Percentiles rank a stretch among this genome's conserved stretches.
phyloP scores from a whole-genome alignment of 2,888 invertebrate species.

The Nomada fabriciana region DNA sequence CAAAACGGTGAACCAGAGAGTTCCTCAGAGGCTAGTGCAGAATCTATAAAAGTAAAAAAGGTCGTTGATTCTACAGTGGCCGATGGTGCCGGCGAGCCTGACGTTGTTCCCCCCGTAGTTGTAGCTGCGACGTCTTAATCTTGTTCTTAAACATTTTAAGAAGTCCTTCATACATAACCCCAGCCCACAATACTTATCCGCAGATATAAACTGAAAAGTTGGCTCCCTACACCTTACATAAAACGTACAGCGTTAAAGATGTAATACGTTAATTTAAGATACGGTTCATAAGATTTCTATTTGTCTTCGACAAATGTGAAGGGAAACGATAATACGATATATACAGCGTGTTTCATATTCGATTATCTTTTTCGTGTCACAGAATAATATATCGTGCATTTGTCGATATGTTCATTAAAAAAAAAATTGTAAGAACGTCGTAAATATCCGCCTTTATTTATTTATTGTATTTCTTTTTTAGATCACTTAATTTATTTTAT shows the following conservation, averaged over 20 bases:
- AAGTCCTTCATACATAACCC: conserved; percentile 80
- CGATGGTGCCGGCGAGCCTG: conserved; percentile 81
- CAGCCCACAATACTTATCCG: conserved; percentile 81
- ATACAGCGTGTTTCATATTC: conserved; percentile 79
- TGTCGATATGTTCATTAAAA: conserved; percentile 26
- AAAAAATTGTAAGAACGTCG: conserved; percentile 6
- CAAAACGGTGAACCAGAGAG: conserved; percentile 79
- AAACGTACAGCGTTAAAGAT: conserved; percentile 80
- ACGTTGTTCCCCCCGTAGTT: conserved; percentile 82
- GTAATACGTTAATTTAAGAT: conserved; percentile 80
- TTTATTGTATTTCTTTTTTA: conserved; percentile 22
- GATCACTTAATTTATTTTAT: conserved; percentile 36
- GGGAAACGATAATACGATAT: conserved; percentile 70
- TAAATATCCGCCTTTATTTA: background rate
- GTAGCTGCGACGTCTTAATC: conserved; percentile 83
- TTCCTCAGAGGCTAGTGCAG: conserved; percentile 71
- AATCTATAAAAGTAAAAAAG: conserved; percentile 82
- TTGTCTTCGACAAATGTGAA: conserved; percentile 75
- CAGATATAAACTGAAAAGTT: conserved; percentile 79
- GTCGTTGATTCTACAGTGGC: conserved; percentile 80
- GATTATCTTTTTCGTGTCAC: conserved; percentile 73
- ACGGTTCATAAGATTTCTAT: conserved; percentile 79
- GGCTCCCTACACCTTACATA: conserved; percentile 74
- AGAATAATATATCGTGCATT: conserved; percentile 34
- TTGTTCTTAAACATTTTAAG: conserved; percentile 76